These are phyloP conservation scores for Tapirus indicus DNA, from an alignment of 2,797 vertebrate species.

Conservation along the genomic window DNA sequence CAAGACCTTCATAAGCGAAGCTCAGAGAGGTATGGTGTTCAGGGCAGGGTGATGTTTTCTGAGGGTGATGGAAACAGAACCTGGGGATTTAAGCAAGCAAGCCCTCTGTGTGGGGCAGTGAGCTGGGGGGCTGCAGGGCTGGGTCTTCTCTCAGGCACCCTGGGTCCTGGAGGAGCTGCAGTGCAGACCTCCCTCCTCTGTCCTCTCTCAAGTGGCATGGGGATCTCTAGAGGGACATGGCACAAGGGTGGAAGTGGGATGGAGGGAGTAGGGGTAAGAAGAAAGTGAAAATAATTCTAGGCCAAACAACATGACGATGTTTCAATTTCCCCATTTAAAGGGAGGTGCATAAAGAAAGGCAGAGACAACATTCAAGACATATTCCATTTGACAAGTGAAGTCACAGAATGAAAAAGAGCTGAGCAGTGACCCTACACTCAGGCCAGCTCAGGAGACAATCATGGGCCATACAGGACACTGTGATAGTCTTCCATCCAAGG, in stretches of 20 bases:
- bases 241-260: not conserved
- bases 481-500: not conserved
- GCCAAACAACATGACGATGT: not conserved
- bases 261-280: too few species aligned
- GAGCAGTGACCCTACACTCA: not conserved
- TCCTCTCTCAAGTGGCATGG: not conserved
- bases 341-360: not conserved
- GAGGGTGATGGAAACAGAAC: not conserved
- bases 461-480: accelerated
- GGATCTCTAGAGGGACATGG: not conserved
- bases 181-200: not conserved
- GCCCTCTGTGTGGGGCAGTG: not conserved
- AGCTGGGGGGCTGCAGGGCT: not conserved
- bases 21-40: not conserved
- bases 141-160: not conserved
- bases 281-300: not conserved
- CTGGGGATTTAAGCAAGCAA: not conserved
- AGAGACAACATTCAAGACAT: not conserved
- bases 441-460: not conserved
- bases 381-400: not conserved
- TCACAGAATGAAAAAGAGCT: not conserved
- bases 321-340: not conserved
- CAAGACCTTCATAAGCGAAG: not conserved
- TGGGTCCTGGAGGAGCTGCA: accelerated
- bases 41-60: not conserved